These are phyloP conservation scores for Ictalurus furcatus DNA, from an alignment of 2,113 vertebrate species.

Conservation along the genomic window DNA sequence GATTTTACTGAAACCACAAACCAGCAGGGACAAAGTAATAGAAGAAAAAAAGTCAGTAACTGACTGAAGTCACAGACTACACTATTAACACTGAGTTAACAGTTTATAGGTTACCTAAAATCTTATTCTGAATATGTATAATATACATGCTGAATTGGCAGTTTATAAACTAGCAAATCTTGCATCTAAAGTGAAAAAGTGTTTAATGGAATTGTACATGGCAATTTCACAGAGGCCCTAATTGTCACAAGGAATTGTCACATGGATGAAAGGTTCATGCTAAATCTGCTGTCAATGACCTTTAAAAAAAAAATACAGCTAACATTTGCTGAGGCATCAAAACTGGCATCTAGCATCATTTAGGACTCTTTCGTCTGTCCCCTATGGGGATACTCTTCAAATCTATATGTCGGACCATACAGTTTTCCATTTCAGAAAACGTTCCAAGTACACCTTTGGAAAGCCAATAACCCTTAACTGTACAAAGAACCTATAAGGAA, in stretches of 20 bases:
- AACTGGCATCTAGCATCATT: background rate
- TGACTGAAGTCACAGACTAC: background rate
- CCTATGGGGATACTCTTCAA: background rate
- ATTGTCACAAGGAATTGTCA: background rate
- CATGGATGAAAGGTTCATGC: background rate
- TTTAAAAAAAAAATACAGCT: background rate
- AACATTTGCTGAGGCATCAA: background rate
- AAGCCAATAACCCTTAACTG: background rate
- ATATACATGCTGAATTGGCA: background rate
- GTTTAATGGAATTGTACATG: background rate
- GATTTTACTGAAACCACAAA: conserved; percentile 24
- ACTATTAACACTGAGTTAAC: too few relatives aligned
- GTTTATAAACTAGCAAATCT: background rate
- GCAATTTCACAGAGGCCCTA: background rate
- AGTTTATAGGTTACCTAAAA: background rate
- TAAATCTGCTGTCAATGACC: background rate
- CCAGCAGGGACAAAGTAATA: background rate
- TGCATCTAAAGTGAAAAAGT: background rate
- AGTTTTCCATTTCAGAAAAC: background rate
- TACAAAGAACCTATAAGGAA: background rate
- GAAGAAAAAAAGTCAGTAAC: background rate
- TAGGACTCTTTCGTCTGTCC: background rate
- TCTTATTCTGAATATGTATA: background rate
- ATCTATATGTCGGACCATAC: background rate
- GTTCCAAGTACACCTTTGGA: background rate